Evolutionary conservation across 2,888 invertebrate genomes (phyloP), one percentile per base, ranked within the genome.

Genomic region (Chesias legatella): DNA sequence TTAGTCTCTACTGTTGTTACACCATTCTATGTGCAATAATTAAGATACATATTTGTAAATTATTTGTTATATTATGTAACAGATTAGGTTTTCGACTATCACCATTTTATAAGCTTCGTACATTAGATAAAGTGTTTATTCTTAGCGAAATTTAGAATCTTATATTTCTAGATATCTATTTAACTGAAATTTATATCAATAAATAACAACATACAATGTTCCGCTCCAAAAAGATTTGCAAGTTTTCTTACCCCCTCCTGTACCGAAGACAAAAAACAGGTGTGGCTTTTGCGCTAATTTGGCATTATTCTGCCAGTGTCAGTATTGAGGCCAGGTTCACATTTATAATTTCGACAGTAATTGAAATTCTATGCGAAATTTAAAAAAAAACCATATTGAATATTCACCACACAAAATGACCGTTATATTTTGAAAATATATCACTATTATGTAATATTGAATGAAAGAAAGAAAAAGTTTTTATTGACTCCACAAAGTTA

Each of bases 131-230:
- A 64, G 61, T 69, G 60, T 73, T 76, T 71, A 69, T 21, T 8
- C 33, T 21, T 54, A 50, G 41, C 23, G 20, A 39, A 36, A 33
- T 44, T 47, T 41, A 43, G 38, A 21, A 46, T 40, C 28, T 35
- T 67, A 68, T 76, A 75, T 71, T 72, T 65, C 68, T 75, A 74
- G 65, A 63, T 67, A 65, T 70, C 60, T 73, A 77, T 82, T 78
- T 80, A 77, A 73, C 68, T 65, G 67, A 78, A 77, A 77, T 73
- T 77, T 81, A 79, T 79, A 80, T 79, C 63, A 73, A 64, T 67
- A 70, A 73, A 74, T 71, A 74, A 65, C 62, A 69, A 74, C 68
- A 69, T 67, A 55, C 63, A 68, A 71, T 67, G 71, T 79, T 78
- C 70, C 75, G 5, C 66, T 64, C 60, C 64, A 54, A 48, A 33